Evolutionary conservation across 2,797 vertebrate species (phyloP), one percentile per base, ranked within the genome.

Genomic region (Poeciliopsis gracilis): DNA sequence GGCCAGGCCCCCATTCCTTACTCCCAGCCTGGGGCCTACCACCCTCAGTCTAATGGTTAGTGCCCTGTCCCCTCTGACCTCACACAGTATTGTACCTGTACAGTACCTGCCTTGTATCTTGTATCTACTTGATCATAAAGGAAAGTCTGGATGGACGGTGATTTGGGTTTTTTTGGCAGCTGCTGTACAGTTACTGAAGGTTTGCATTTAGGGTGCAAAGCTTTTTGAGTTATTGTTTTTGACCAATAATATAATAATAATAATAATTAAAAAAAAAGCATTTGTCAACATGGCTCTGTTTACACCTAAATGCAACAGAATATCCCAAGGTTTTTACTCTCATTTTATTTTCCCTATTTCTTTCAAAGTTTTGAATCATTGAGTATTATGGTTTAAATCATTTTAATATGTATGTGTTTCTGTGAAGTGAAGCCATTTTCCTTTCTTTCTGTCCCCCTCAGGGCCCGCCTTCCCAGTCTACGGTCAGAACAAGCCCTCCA

Each of bases 31-130:
- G 95, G 96, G 84, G 96, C 96, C 85, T 99, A 97, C 94, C 95
- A 97, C 89, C 97, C 97, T 86, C 98, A 99, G 91, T 97, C 98
- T 84, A 98, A 99, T 95, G 98, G 98, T 97, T 97, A 96, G 96
- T 94, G 91, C 73, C 83, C 81, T 91, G 70, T 84, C 73, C 72
- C 41, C 67, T 28, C 73, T 28, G 41, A 79, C 81, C 82, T 84
- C 71, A 75, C 25, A 75, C 71, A 76, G 77, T 75, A 28, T 47
- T 77, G 78, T 61, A 77, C 76, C 75, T 83, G 86, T 87, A 84
- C 87, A 90, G 87, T 81, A 84, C 25, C 86, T 79, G 88, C 77
- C 63, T 77, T 66, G 0, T 18, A 25, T 41, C 61, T 20, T 69
- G 33, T 38, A 28, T 72, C 33, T 15, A 61, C 57, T 41, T 38